Evolutionary conservation across 1,140 invertebrate genomes (phyloP).

Genomic region (Neuroterus valhalla): DNA sequence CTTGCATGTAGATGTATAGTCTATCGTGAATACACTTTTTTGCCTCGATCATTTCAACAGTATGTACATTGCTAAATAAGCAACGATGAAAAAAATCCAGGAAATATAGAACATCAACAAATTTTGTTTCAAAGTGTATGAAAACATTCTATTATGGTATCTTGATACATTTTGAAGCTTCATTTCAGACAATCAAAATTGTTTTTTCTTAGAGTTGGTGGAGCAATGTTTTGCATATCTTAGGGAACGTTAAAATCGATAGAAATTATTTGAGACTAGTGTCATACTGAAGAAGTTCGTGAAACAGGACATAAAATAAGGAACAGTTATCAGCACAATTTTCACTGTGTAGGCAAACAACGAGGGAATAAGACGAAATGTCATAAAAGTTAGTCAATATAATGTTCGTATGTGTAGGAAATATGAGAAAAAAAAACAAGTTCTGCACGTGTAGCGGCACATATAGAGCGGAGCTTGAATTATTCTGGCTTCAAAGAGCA

Average conservation of each 20-base stretch:
- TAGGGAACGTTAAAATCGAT: not conserved
- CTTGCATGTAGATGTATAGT: not conserved
- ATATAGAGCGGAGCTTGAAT: not conserved
- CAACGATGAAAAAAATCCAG: not conserved
- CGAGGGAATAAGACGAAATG: conserved; percentile 32
- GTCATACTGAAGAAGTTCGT: not conserved
- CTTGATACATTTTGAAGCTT: not conserved
- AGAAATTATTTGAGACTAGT: not conserved
- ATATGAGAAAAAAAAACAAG: not conserved
- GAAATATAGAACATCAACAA: not conserved
- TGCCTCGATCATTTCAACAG: not conserved
- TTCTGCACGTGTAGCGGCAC: not conserved
- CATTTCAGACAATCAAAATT: not conserved
- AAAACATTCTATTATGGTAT: not conserved
- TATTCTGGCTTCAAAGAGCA: conserved; percentile 5
- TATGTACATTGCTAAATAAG: not conserved
- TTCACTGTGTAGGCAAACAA: not conserved
- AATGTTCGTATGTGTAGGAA: not conserved
- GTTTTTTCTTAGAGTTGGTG: not conserved
- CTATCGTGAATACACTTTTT: not conserved
- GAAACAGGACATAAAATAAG: not conserved
- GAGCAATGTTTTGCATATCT: not conserved
- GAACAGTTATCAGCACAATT: conserved; percentile 17
- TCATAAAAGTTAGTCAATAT: conserved; percentile 46
- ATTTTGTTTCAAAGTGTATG: not conserved